These are phyloP conservation scores for Colletes gigas DNA, from an alignment of 1,140 invertebrate species.

Conservation along the genomic window DNA sequence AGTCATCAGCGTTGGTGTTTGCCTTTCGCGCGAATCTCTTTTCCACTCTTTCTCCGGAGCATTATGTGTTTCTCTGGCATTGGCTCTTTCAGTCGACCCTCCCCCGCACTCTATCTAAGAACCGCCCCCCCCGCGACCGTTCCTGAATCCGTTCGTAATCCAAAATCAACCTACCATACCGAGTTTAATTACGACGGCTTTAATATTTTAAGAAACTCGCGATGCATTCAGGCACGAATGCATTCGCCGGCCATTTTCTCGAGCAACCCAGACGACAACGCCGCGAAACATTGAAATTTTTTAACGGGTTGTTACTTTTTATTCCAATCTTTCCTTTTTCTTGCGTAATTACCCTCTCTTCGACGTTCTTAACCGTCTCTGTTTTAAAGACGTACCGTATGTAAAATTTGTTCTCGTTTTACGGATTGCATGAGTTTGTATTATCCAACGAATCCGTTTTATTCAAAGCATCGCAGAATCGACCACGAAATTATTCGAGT, in stretches of 20 bases:
- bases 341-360: no score
- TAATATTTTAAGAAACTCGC: neutral
- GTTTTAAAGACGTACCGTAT: no score
- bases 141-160: neutral
- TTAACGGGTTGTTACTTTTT: no score
- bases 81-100: neutral
- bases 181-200: neutral
- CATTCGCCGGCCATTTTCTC: neutral
- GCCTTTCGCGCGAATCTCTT: neutral
- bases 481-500: no score
- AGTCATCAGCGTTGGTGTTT: neutral
- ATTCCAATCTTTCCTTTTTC: no score
- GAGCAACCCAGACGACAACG: neutral
- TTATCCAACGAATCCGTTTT: no score
- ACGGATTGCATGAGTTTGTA: no score
- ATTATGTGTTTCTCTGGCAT: neutral
- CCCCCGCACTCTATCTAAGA: neutral
- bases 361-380: no score
- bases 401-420: no score
- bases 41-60: neutral
- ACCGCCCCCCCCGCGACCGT: neutral
- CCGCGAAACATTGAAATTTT: neutral
- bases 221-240: neutral
- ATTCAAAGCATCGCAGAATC: no score
- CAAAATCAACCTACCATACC: neutral